Evolutionary conservation across 1,140 invertebrate species (phyloP), one percentile per base, ranked within the genome.

Genomic region (Steinernema khuongi): DNA sequence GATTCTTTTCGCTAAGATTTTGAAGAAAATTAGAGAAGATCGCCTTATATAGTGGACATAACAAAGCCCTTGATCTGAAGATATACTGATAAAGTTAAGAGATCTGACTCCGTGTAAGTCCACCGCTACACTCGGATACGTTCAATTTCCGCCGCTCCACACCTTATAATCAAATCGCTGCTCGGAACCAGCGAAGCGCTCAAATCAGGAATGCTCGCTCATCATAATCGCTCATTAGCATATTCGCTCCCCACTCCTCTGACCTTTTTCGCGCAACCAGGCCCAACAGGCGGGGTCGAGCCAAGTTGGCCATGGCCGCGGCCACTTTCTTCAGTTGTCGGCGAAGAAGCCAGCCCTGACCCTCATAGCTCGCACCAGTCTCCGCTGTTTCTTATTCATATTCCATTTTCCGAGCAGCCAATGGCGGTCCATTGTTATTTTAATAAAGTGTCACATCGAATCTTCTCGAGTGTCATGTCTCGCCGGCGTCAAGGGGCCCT

Each of bases 401-500:
- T 60, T 60, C 50, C 14, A 60, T 60, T 60, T 60, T 22, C 7
- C 50, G 11, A n/a, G 14, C 50, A 60, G 11, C 50, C 50, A 60
- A 60, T 60, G 50, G 50, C 44, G 71, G 44, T 14, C 71, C 44
- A 67, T 72, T 72, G 71, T 72, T 72, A 72, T 72, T 72, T 66
- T 31, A 72, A 72, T 72, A 66, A 31, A 31, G 71, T 67, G 70
- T 68, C 71, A 66, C 71, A 72, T 72, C 66, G 66, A 72, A 67
- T 66, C 70, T 44, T 72, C 44, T 31, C 50, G 19, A 68, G 43
- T 72, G 50, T 60, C 50, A 60, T 14, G 50, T 60, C 50, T 60
- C 26, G 7, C 50, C 14, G 26, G 50, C 50, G 50, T n/a, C 50
- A 60, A 60, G 50, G 14, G 50, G 11, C 7, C 22, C 14, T 22